Conservation (phyloP, 2,113 vertebrate genomes). For the Eptesicus fuscus region DNA sequence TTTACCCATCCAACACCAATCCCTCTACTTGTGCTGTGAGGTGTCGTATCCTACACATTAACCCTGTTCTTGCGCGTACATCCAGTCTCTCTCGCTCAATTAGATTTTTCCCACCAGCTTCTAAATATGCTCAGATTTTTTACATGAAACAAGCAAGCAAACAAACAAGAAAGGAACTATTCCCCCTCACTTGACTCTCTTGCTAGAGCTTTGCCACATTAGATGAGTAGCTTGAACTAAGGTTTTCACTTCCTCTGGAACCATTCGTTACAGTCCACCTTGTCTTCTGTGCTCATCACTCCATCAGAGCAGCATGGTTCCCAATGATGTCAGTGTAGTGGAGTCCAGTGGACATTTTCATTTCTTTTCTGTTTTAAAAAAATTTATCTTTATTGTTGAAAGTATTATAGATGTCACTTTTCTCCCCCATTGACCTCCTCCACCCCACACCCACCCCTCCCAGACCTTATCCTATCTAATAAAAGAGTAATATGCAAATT, state of each 20-base stretch:
- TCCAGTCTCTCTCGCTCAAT: neutral
- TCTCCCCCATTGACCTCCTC: neutral
- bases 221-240: neutral
- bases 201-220: neutral
- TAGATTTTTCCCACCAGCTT: neutral
- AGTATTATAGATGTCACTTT: neutral
- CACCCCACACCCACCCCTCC: no score
- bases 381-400: no score
- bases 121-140: neutral
- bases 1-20: no score
- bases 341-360: neutral
- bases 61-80: neutral
- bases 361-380: neutral
- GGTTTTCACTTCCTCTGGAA: neutral
- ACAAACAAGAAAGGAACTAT: neutral
- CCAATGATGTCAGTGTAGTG: rapidly evolving
- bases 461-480: no score
- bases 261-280: no score
- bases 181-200: neutral
- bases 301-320: neutral
- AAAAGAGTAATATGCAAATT: no score
- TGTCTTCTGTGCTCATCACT: neutral
- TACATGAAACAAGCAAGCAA: neutral
- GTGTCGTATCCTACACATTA: no score
- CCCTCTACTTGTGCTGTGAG: neutral